A percentile compares a stretch with the other conserved stretches of the same genome.
These are phyloP conservation scores for Chloroceryle inda DNA, from an alignment of 2,797 vertebrate genomes.

Conservation along the genomic window DNA sequence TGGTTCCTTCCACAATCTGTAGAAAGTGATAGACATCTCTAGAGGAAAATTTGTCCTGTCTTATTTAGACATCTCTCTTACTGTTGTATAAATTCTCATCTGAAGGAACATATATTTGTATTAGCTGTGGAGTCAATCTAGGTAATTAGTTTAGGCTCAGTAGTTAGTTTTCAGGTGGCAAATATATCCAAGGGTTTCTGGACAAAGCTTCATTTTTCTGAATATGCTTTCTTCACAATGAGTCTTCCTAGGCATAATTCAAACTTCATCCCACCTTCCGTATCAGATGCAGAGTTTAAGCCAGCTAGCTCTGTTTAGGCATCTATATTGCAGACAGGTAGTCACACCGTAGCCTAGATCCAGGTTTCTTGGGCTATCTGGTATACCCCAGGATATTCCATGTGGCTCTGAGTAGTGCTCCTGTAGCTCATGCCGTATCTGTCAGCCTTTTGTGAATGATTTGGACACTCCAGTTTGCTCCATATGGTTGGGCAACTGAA, in stretches of 20 bases:
- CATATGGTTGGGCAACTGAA: conserved; percentile 39
- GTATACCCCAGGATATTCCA: conserved; percentile 44
- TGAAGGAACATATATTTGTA: neutral
- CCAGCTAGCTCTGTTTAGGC: neutral
- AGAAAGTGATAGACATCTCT: neutral
- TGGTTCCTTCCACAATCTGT: neutral
- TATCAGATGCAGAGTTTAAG: neutral
- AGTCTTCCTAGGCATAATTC: neutral
- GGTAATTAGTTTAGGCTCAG: neutral
- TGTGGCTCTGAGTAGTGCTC: neutral
- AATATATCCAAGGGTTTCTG: neutral
- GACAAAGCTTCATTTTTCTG: neutral
- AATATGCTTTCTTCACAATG: neutral
- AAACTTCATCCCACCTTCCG: neutral
- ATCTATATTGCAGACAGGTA: neutral
- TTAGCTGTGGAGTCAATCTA: neutral
- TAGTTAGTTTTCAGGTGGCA: neutral
- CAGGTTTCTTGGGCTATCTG: conserved; percentile 16
- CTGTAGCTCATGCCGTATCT: conserved; percentile 25
- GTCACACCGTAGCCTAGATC: neutral
- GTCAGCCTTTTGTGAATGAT: conserved; percentile 31
- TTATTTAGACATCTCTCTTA: neutral
- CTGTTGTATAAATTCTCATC: neutral
- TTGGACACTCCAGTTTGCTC: conserved; percentile 17
- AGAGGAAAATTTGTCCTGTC: neutral